Base-by-base conservation (phyloP, 2,797 vertebrate genomes). In the Dromococcyx pavoninus region DNA sequence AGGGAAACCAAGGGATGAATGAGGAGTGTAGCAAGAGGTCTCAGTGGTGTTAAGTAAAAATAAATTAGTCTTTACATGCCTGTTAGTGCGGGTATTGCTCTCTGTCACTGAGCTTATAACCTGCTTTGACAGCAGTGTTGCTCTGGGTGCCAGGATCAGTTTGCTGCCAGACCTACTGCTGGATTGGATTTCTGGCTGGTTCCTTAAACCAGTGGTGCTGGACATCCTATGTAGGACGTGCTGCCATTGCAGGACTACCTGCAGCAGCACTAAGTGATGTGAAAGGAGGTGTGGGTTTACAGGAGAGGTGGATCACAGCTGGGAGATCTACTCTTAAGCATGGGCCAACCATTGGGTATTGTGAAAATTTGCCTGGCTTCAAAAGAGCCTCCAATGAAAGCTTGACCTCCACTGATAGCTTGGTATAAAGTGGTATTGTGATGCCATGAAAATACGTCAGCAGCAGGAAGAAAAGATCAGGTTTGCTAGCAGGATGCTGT, bases 331-430 rank as follows among this genome's bases (percentile, higher is more conserved):
- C 7, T 76, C 12, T 77, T 23, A 5, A 69, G 35, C 8, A 25
- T 32, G 7, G 58, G 33, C 44, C 39, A 50, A 0, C 32, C 0
- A 0, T 15, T 4, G 11, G 17, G 13, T 37, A 6, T 48, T 67
- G 35, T 72, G 50, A 39, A 66, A 46, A 69, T 24, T 23, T 23
- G 19, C 13, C 43, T 64, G 35, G 27, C 60, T 89, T 72, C 73
- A 69, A 17, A 56, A 46, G 17, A 27, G 9, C 19, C 10, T 11
- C 7, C 11, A 23, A 13, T 65, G 60, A 57, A 41, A 64, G n/a
- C 28, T 23, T 41, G 10, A 21, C 44, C 30, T 62, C 16, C 7
- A 5, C 41, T 58, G 28, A 13, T 11, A 5, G 37, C 17, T 37
- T 7, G 11, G 46, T 71, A 25, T 4, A 4, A 33, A 44, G 11